These are phyloP conservation scores for Neodiprion pinetum DNA, from an alignment of 1,140 invertebrate genomes.

Conservation along the genomic window DNA sequence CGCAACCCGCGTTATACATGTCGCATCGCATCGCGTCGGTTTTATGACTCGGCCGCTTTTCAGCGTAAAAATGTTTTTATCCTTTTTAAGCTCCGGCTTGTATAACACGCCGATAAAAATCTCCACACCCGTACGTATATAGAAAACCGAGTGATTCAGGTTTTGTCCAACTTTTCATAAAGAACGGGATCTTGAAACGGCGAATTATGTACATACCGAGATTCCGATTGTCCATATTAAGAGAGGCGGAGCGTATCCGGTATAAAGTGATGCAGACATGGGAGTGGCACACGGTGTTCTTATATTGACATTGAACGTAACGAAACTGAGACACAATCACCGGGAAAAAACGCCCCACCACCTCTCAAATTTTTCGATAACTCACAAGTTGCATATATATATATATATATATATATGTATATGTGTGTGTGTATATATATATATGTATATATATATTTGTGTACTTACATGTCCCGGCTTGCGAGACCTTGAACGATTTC, in stretches of 20 bases:
- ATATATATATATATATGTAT: no score
- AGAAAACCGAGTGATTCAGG: background rate
- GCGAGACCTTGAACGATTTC: background rate
- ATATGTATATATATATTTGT: no score
- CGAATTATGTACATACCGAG: background rate
- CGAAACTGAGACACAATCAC: conserved; percentile 7
- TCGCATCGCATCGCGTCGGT: no score
- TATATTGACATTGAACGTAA: background rate
- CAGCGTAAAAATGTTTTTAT: no score
- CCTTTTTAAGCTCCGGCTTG: no score
- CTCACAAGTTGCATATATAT: no score
- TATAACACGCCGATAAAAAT: background rate
- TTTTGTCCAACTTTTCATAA: background rate
- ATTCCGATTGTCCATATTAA: background rate
- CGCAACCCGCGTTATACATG: no score
- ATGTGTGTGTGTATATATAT: no score
- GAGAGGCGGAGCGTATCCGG: background rate
- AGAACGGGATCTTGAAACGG: background rate
- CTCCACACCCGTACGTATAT: background rate
- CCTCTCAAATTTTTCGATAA: background rate
- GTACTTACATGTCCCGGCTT: no score
- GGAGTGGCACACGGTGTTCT: background rate
- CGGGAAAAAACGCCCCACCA: background rate
- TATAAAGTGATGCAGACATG: background rate
- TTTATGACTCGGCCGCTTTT: no score